Evolutionary conservation across 2,888 invertebrate species (phyloP), one percentile per base, ranked within the genome.

Genomic region (Venusia cambrica): DNA sequence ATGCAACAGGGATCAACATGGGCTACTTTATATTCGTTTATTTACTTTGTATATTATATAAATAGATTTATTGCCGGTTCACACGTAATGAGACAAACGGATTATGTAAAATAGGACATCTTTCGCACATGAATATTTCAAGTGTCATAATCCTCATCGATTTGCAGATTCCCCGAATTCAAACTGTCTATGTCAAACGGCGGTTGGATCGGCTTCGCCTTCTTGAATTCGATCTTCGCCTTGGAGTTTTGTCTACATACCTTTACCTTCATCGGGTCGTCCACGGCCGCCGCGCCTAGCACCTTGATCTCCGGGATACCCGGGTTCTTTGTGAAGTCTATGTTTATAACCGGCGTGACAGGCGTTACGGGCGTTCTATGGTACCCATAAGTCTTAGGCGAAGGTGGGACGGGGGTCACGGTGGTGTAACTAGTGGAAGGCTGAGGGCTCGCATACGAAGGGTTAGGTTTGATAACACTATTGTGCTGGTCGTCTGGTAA

Each of bases 111-210:
- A n/a, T n/a, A n/a, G n/a, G n/a, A n/a, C n/a, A n/a, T n/a, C n/a
- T n/a, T n/a, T n/a, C n/a, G n/a, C n/a, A n/a, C n/a, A n/a, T n/a
- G n/a, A n/a, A n/a, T n/a, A n/a, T n/a, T n/a, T n/a, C 83, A 88
- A 71, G 87, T 85, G 78, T 88, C 88, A 55, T 88, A 88, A 71
- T 88, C 88, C 61, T 88, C 88, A 32, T 88, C 88, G 25, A 87
- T 81, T 51, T 87, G 80, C 50, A 87, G 56, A 44, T 84, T 76
- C 3, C 80, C 81, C 25, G 81, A 74, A 53, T 78, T 80, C 35
- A 83, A 62, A 55, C 68, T 61, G 43, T 84, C 84, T 41, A 83
- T 64, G 33, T 77, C 71, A 20, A 54, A 46, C 1, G 59, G 18
- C n/a, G 54, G 30, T 0, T 36, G 25, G 0, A 55, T 22, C 0